Conservation (phyloP, 2,113 vertebrate species). For the Barnardius zonarius region DNA sequence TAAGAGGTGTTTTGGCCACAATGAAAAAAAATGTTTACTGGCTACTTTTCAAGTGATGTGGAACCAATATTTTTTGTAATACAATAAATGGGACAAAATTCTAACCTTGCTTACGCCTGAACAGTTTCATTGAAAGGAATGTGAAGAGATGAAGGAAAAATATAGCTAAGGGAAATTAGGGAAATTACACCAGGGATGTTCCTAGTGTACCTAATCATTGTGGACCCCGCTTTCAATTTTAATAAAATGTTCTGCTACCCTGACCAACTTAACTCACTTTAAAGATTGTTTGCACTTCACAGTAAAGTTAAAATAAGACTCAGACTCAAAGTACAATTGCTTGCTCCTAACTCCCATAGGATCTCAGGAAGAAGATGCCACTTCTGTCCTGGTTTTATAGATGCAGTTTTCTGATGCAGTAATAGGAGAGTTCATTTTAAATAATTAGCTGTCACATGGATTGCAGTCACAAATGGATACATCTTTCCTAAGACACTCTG, state of each 20-base stretch:
- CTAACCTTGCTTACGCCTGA: background rate
- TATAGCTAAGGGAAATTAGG: background rate
- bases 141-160: background rate
- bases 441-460: slow-evolving; percentile 5
- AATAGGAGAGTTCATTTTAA: slow-evolving; percentile 22
- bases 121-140: background rate
- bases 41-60: background rate
- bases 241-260: background rate
- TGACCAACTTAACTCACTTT: background rate
- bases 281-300: background rate
- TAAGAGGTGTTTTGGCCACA: background rate
- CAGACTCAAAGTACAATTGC: background rate
- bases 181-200: background rate
- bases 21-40: slow-evolving; percentile 3
- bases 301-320: background rate
- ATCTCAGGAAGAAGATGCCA: background rate
- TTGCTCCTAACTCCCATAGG: background rate
- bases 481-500: slow-evolving; percentile 35
- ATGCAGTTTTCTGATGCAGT: slow-evolving; percentile 3
- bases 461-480: background rate
- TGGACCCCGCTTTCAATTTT: background rate
- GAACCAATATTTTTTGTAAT: slow-evolving; percentile 31
- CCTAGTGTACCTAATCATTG: background rate
- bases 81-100: background rate
- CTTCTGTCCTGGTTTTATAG: background rate